Evolutionary conservation across 2,888 invertebrate genomes (phyloP).

Genomic region (Drosophila kokeensis): DNA sequence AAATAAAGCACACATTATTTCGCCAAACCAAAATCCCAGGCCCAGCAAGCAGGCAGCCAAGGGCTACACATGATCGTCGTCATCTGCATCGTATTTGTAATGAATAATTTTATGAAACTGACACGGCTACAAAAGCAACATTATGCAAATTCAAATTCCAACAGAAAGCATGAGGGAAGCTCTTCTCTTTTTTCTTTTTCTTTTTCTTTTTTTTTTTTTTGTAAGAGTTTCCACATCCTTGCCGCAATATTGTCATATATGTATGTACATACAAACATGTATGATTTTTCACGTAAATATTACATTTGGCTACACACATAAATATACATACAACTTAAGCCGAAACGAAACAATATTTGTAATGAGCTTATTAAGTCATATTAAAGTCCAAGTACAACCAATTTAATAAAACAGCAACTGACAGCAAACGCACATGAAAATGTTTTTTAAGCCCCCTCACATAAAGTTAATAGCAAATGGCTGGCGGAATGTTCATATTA

Average conservation of each 20-base stretch:
- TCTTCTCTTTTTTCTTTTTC: conserved; percentile 25
- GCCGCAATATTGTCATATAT: conserved; percentile 41
- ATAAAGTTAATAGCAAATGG: conserved; percentile 75
- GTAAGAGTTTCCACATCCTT: conserved; percentile 21
- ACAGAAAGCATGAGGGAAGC: conserved; percentile 53
- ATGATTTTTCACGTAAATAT: conserved; percentile 37
- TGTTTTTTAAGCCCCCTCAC: conserved; percentile 53
- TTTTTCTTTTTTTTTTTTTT: conserved; percentile 26
- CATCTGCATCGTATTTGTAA: conserved; percentile 45
- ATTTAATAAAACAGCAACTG: conserved; percentile 70
- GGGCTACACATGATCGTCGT: conserved; percentile 18
- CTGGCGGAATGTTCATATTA: conserved; percentile 50
- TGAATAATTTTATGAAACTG: conserved; percentile 22
- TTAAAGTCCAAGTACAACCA: conserved; percentile 80
- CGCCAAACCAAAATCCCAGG: conserved; percentile 9
- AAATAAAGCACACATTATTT: conserved; percentile 56
- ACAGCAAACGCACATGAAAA: conserved; percentile 42
- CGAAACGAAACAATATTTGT: conserved; percentile 54
- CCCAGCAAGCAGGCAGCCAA: conserved; percentile 11
- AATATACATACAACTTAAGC: conserved; percentile 1
- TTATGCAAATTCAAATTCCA: conserved; percentile 71
- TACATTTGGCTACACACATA: conserved; percentile 52
- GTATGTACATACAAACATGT: conserved; percentile 10
- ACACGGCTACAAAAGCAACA: conserved; percentile 51
- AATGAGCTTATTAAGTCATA: conserved; percentile 81